Percentiles rank a stretch among this genome's conserved stretches.
Evolutionary conservation across 2,797 vertebrate species (phyloP).

Genomic region (Hephaestus fuliginosus): DNA sequence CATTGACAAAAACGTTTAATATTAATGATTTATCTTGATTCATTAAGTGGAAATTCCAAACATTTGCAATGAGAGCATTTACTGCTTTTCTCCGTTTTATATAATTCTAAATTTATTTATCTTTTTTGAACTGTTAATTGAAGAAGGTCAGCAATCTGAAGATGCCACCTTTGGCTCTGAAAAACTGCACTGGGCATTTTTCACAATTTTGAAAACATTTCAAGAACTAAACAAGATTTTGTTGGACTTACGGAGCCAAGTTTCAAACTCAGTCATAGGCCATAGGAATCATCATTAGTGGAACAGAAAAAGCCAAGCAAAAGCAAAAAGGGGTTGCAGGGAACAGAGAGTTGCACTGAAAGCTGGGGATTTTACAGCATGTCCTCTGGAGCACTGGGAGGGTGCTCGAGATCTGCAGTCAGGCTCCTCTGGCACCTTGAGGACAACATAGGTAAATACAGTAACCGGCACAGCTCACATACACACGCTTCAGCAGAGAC

Average conservation of each 20-base stretch:
- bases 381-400: too few species aligned
- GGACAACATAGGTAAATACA: not conserved
- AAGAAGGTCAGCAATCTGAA: not conserved
- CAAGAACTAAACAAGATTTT: not conserved
- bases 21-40: slow-evolving; percentile 4
- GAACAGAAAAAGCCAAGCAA: not conserved
- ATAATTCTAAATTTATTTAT: not conserved
- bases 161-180: not conserved
- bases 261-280: not conserved
- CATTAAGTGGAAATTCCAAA: not conserved
- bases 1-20: not conserved
- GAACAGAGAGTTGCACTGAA: too few species aligned
- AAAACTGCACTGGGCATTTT: not conserved
- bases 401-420: not conserved
- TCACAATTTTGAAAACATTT: not conserved
- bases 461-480: too few species aligned
- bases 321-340: not conserved
- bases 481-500: not conserved
- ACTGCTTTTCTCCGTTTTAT: not conserved
- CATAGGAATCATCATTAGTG: not conserved
- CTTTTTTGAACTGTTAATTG: not conserved
- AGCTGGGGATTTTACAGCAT: not conserved
- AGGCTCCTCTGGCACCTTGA: not conserved
- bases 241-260: not conserved
- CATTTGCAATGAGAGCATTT: not conserved